Evolutionary conservation across 2,113 vertebrate genomes (phyloP).

Genomic region (Eclectus roratus): DNA sequence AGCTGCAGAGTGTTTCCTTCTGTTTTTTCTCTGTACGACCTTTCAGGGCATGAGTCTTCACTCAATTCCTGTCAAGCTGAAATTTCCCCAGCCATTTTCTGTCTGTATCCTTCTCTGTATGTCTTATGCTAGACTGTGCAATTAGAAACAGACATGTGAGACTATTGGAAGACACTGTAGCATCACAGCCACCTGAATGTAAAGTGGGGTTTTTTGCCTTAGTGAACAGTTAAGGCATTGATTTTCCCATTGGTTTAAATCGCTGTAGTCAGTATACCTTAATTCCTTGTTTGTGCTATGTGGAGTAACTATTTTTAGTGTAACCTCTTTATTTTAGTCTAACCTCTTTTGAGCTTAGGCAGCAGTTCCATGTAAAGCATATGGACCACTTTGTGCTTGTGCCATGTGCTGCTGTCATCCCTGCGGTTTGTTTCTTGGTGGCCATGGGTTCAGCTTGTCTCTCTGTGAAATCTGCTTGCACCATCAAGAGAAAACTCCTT

Average conservation of each 20-base stretch:
- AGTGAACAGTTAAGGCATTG: background rate
- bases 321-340: background rate
- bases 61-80: background rate
- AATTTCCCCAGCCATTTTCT: background rate
- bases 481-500: background rate
- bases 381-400: background rate
- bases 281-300: background rate
- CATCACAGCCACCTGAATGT: background rate
- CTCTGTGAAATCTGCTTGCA: background rate
- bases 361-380: background rate
- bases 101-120: background rate
- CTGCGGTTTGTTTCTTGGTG: background rate
- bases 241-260: background rate
- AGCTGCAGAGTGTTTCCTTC: background rate
- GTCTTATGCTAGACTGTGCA: background rate
- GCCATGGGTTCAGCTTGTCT: background rate
- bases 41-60: background rate
- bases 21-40: background rate
- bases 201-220: background rate
- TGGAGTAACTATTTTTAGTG: background rate
- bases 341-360: background rate
- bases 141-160: background rate
- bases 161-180: background rate
- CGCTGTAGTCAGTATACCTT: rapidly evolving
- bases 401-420: background rate